phyloP scores from a whole-genome alignment of 2,888 invertebrate species.

The Eristalinus sepulchralis region DNA sequence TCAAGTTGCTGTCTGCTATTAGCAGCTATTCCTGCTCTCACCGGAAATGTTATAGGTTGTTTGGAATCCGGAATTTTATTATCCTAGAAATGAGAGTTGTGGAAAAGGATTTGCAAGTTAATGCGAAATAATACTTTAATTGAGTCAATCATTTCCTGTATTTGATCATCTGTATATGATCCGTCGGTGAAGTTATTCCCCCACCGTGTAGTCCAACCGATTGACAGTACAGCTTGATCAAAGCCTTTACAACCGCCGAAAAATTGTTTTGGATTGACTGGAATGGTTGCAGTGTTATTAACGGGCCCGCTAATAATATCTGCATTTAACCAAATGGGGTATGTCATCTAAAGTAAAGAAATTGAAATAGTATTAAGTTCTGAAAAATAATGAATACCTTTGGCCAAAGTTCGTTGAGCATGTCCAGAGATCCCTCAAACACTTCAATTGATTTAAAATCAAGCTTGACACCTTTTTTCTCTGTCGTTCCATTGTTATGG shows the following conservation, averaged over 20 bases:
- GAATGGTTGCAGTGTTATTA: slow-evolving; percentile 82
- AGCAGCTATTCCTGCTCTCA: slow-evolving; percentile 86
- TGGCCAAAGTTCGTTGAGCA: slow-evolving; percentile 79
- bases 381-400: slow-evolving; percentile 76
- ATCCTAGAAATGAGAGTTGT: slow-evolving; percentile 38
- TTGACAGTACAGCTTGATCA: slow-evolving; percentile 86
- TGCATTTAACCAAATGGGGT: slow-evolving; percentile 93
- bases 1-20: slow-evolving; percentile 85
- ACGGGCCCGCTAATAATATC: slow-evolving; percentile 90
- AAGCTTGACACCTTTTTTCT: slow-evolving; percentile 90
- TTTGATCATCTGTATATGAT: slow-evolving; percentile 84
- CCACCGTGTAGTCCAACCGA: slow-evolving; percentile 92
- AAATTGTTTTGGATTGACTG: slow-evolving; percentile 85
- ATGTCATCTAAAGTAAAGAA: slow-evolving; percentile 82
- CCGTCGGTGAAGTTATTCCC: slow-evolving; percentile 82
- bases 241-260: slow-evolving; percentile 84
- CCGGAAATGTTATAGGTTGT: slow-evolving; percentile 91
- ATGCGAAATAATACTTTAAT: slow-evolving; percentile 80
- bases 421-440: slow-evolving; percentile 83
- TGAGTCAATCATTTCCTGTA: slow-evolving; percentile 86
- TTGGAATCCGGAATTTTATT: slow-evolving; percentile 80
- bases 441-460: slow-evolving; percentile 93
- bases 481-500: slow-evolving; percentile 80
- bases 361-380: background rate
- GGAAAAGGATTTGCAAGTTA: background rate